Evolutionary conservation across 2,797 vertebrate genomes (phyloP), one percentile per base, ranked within the genome.

Genomic region (Eulemur albifrons): DNA sequence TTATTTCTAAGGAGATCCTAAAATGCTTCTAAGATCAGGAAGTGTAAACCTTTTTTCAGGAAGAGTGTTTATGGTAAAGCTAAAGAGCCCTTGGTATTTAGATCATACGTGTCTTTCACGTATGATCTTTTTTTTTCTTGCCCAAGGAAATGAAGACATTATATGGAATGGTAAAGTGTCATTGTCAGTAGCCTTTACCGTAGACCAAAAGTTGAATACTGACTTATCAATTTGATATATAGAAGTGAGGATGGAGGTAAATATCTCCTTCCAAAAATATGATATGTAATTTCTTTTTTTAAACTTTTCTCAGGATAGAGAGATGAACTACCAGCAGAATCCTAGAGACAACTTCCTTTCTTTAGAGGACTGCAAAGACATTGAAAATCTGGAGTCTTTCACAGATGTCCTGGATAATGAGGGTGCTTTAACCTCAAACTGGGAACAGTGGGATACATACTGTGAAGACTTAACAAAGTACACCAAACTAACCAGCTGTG

Each of bases 401-500:
- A 99, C 99, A 23, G 99, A 99, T 82, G 98, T 99, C 96, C 98
- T 99, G 93, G 99, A 99, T 97, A 99, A 98, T 43, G 99, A 99
- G 98, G 98, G 99, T n/a, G 98, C 99, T 96, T 98, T 98, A 97
- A 99, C 98, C 97, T 99, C 99, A 72, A 99, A 99, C 87, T 99
- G 99, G 98, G 99, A 99, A 98, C 99, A 99, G 98, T 99, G 99
- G 99, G 99, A 99, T 97, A 99, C 99, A 9, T 99, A 99, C 99
- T 99, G 99, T 99, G 99, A 99, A 98, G 99, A 99, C 98, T 98
- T 99, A 98, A 99, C 99, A 79, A 99, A 99, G 98, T 99, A 99
- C 98, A 99, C 99, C 97, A 99, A 99, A 97, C 98, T 99, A 98
- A 99, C 99, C 98, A 99, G 99, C 99, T 99, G 99, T 98, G 99